Evolutionary conservation across 92 coral and sea anemone species (phyloP), one percentile per base, ranked within the genome.

Genomic region (Paragorgia papillata): DNA sequence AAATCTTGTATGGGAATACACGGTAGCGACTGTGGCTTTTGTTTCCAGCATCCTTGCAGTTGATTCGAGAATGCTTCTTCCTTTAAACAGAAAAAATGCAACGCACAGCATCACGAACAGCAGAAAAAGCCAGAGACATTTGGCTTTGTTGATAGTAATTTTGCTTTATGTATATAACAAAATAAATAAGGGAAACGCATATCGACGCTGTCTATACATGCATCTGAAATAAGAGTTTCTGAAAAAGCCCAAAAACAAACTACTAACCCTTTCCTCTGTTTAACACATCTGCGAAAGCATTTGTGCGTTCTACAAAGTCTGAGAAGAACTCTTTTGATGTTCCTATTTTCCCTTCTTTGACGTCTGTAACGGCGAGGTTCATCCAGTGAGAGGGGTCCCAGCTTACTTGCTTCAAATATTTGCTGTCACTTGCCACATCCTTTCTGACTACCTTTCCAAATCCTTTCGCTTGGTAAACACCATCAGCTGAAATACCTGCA

Each of bases 351-450:
- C 75, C 75, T 18, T 67, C 75, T 29, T 67, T 69, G 35, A 69
- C 75, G 20, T 69, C 75, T 18, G 20, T 50, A 15, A 69, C 75
- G 9, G 60, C 75, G 7, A 69, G 32, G 34, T 69, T 29, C 9
- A 69, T 46, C 75, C 75, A 69, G 35, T 67, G 75, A 35, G 75
- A 33, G 20, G 75, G 0, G 43, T 67, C 75, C 75, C 75, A 67
- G 37, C 39, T 21, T 18, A 69, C 75, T 49, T 69, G 58, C 26
- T 44, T 69, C 59, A 34, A 2, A 66, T 7, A 2, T 15, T 1
- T 4, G 12, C 40, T 62, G 1, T 41, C 25, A 69, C 28, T 37
- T n/a, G 40, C 2, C 20, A 0, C 7, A 40, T 21, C 59, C 10
- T 29, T 54, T 14, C 35, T 41, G 30, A 69, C 22, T 2, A 31